A percentile compares a stretch with the other conserved stretches of the same genome.
Evolutionary conservation across 2,113 vertebrate genomes (phyloP).

Genomic region (Xiphorhynchus elegans): DNA sequence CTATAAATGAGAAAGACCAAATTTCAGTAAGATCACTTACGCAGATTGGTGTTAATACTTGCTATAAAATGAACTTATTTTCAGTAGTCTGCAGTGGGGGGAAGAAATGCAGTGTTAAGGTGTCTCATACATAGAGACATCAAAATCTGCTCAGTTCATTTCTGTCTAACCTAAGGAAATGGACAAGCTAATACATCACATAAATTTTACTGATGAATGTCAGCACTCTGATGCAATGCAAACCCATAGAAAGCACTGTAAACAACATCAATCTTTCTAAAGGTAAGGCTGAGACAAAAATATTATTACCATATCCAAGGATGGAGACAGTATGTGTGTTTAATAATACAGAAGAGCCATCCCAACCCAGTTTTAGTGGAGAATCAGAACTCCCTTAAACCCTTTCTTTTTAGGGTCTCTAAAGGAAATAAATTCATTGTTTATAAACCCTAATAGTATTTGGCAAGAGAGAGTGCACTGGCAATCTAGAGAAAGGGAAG

Average conservation of each 20-base stretch:
- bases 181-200: not conserved
- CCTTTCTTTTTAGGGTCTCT: not conserved
- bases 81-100: not conserved
- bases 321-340: not conserved
- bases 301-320: constrained; percentile 21
- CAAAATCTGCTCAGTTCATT: not conserved
- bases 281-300: not conserved
- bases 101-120: not conserved
- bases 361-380: not conserved
- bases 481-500: not conserved
- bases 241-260: not conserved
- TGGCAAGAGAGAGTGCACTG: not conserved
- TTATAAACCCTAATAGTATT: not conserved
- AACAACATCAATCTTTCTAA: constrained; percentile 43
- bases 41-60: not conserved
- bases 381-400: constrained; percentile 1
- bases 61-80: not conserved
- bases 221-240: not conserved
- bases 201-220: constrained; percentile 23
- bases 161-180: constrained; percentile 1
- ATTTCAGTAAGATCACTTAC: not conserved
- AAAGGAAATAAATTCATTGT: not conserved
- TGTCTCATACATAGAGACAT: not conserved
- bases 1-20: not conserved
- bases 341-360: not conserved